phyloP scores from a whole-genome alignment of 92 coral and sea anemone species.

The Phenganax subtilis region DNA sequence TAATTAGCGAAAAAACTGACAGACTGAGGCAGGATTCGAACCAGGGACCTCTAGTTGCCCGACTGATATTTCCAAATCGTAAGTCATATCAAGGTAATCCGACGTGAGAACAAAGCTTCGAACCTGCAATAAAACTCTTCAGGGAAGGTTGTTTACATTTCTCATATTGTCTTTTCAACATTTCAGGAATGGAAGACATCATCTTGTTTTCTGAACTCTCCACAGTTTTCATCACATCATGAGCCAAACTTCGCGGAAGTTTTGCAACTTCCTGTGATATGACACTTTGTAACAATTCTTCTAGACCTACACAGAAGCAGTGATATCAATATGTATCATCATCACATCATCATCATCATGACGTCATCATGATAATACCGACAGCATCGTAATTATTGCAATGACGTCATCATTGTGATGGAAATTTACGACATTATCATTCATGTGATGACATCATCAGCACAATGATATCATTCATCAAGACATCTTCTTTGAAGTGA shows the following conservation, averaged over 20 bases:
- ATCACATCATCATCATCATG: no score
- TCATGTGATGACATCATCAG: no score
- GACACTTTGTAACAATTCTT: constrained; percentile 60
- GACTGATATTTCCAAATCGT: no score
- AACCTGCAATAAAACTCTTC: constrained; percentile 82
- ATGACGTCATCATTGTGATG: no score
- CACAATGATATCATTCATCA: no score
- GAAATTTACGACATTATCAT: no score
- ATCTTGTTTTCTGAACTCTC: constrained; percentile 47
- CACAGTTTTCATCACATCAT: constrained; percentile 55
- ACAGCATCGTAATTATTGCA: no score
- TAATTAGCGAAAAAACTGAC: no score
- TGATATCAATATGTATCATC: no score
- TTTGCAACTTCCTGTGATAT: constrained; percentile 58
- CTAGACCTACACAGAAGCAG: constrained; percentile 49
- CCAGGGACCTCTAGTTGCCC: background rate
- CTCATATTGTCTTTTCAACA: constrained; percentile 67
- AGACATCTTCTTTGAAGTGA: no score
- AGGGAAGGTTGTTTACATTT: constrained; percentile 88
- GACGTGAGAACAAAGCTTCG: background rate
- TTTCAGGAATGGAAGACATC: constrained; percentile 64
- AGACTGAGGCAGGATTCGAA: constrained; percentile 21
- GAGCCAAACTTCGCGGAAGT: constrained; percentile 85
- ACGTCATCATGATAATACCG: no score
- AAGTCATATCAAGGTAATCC: no score